Evolutionary conservation across 1,140 invertebrate genomes (phyloP).

Genomic region (Ephestia elutella): DNA sequence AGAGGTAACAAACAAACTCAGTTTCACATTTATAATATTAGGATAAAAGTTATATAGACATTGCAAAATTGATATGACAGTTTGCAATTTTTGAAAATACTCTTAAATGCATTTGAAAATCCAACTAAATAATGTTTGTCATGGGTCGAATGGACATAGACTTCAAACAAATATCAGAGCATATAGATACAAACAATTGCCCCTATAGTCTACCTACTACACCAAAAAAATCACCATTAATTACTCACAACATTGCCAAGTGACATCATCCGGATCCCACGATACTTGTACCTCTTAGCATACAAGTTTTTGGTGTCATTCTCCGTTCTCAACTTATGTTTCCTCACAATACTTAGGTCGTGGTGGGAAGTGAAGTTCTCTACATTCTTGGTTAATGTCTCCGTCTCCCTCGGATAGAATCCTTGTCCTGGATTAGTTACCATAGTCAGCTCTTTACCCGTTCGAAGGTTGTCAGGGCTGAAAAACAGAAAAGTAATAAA

Average conservation of each 20-base stretch:
- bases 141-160: too few relatives aligned
- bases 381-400: not conserved
- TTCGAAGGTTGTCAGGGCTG: conserved; percentile 46
- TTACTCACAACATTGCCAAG: conserved; percentile 6
- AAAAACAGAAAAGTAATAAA: conserved; percentile 23
- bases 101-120: too few relatives aligned
- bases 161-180: too few relatives aligned
- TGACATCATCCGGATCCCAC: conserved; percentile 40
- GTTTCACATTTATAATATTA: too few relatives aligned
- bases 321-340: conserved; percentile 29
- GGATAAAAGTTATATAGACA: too few relatives aligned
- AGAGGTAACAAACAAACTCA: too few relatives aligned
- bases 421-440: conserved; percentile 27
- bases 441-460: conserved; percentile 42
- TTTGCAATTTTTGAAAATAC: too few relatives aligned
- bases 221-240: too few relatives aligned
- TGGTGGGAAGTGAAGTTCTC: not conserved
- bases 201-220: too few relatives aligned
- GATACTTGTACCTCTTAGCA: conserved; percentile 44
- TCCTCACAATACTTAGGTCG: conserved; percentile 35
- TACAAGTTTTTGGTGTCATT: conserved; percentile 34
- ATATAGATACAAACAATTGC: too few relatives aligned
- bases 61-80: too few relatives aligned
- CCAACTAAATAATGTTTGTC: too few relatives aligned
- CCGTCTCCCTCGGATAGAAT: conserved; percentile 14